Conservation (phyloP, 1,140 invertebrate genomes). For the Pteromalus puparum region DNA sequence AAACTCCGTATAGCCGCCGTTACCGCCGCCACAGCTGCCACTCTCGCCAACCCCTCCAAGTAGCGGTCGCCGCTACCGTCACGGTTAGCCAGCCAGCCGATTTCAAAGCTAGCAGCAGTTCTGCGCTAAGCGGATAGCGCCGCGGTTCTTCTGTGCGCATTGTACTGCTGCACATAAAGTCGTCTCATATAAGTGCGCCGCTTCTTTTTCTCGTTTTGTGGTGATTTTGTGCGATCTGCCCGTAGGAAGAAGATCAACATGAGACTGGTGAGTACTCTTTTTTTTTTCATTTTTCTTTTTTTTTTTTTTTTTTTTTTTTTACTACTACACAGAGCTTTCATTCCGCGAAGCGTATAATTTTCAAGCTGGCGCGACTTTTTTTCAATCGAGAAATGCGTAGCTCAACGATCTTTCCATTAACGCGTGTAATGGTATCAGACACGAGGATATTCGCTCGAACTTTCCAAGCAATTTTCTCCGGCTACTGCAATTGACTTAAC, state of each 20-base stretch:
- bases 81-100: slow-evolving; percentile 8
- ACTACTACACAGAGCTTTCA: too few species aligned
- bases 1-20: slow-evolving; percentile 3
- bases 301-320: too few species aligned
- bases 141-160: slow-evolving; percentile 32
- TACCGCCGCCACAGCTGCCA: neutral
- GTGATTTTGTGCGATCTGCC: neutral
- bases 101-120: slow-evolving; percentile 38
- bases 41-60: neutral
- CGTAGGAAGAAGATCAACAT: neutral
- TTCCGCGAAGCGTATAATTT: too few species aligned
- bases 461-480: neutral
- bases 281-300: neutral
- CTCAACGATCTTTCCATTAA: neutral
- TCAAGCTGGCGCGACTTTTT: too few species aligned
- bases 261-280: slow-evolving; percentile 2
- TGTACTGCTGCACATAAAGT: neutral
- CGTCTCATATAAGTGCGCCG: neutral
- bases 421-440: neutral
- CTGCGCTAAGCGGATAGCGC: slow-evolving; percentile 49
- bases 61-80: neutral
- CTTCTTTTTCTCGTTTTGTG: neutral
- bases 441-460: neutral
- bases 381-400: too few species aligned
- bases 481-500: neutral